Base-by-base conservation (phyloP, 2,888 invertebrate species). In the Hemicrepidius hirtus region DNA sequence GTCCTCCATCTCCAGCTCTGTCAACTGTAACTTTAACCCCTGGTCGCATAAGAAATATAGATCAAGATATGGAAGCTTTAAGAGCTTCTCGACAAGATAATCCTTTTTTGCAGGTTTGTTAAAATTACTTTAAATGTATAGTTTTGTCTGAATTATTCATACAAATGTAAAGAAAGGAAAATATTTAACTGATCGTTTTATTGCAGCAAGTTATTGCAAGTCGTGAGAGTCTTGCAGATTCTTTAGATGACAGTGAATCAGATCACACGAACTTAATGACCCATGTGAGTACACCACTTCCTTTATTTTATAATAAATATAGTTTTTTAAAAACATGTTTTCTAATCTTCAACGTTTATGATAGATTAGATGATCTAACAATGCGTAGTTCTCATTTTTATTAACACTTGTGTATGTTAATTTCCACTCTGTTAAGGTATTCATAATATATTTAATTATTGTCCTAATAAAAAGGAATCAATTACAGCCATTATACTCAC, bases 61-160 rank as follows among this genome's bases (percentile, higher is more conserved):
- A 94, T 81, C 93, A 94, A 86, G 95, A 95, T 83, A 95, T 95
- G 94, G 94, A 95, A 84, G 93, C 94, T 21, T 87, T 95, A 49
- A 89, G 94, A 80, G 89, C 94, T 53, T 95, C 95, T 7, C 88
- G 95, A 73, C 94, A 95, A 86, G 95, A 95, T 85, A 95, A 95
- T 87, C 95, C 95, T 1, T 95, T 94, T 84, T 87, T 95, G 74
- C 93, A 94, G 90, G 94, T 93, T 84, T 68, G 70, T 71, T 37
- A 57, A 12, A 41, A n/a, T 32, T 9, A 16, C 16, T 37, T 66
- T 63, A 18, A 35, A 69, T 21, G 32, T 74, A 35, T n/a, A 70
- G 70, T 32, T 46, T 65, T 73, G 64, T 5, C 5, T 1, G 32
- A 6, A 2, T 32, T 32, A 32, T 32, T 32, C 68, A 59, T 37